Conservation (phyloP, 2,888 invertebrate genomes). For the Disparrhopalites patrizii region DNA sequence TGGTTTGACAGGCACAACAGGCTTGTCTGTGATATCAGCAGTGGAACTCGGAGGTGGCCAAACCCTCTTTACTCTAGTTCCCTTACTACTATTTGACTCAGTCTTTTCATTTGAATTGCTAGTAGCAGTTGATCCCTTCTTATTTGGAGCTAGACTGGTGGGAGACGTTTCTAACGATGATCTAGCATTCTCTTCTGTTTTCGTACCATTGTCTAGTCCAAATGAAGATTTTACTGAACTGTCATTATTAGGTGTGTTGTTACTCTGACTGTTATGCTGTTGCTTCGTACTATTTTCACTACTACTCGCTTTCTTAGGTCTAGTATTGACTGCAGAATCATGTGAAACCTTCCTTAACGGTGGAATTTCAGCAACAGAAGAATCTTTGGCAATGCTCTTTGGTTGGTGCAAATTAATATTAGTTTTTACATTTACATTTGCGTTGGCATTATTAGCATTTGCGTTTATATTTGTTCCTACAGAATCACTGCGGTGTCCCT, state of each 20-base stretch:
- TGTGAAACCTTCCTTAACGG: conserved; percentile 20
- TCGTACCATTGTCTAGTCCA: conserved; percentile 21
- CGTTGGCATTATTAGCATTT: background rate
- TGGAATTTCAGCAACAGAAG: conserved; percentile 29
- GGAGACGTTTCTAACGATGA: conserved; percentile 26
- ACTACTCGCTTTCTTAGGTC: conserved; percentile 56
- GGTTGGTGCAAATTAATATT: conserved; percentile 34
- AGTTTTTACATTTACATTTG: conserved; percentile 21
- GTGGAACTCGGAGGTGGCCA: conserved; percentile 55
- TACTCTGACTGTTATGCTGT: conserved; percentile 52
- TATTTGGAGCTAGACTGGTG: conserved; percentile 16
- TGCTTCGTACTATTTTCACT: conserved; percentile 51
- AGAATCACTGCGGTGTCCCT: conserved; percentile 55
- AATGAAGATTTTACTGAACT: conserved; percentile 29
- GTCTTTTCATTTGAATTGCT: conserved; percentile 39
- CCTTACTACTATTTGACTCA: conserved; percentile 37
- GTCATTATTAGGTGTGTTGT: conserved; percentile 31
- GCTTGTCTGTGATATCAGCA: conserved; percentile 57
- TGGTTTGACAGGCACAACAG: conserved; percentile 66
- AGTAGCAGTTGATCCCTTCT: conserved; percentile 30
- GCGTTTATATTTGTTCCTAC: background rate
- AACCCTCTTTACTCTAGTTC: conserved; percentile 53
- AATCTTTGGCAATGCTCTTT: conserved; percentile 34
- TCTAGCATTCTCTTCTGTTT: background rate
- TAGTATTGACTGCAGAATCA: conserved; percentile 1